These are phyloP conservation scores for Cisticola juncidis DNA, from an alignment of 2,113 vertebrate genomes.

Conservation along the genomic window DNA sequence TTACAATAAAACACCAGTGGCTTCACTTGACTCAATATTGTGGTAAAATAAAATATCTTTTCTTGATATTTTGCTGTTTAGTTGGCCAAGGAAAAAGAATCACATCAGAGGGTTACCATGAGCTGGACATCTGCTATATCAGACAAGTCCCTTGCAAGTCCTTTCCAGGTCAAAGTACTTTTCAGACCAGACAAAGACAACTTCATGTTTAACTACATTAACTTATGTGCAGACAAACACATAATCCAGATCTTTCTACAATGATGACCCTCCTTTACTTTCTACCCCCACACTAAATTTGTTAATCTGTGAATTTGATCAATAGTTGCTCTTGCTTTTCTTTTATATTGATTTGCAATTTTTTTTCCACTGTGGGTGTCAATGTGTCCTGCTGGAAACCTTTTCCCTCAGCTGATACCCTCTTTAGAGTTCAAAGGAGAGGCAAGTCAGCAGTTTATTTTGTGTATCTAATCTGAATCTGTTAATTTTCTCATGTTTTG, in stretches of 20 bases:
- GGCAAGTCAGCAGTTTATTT: background rate
- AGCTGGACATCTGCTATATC: background rate
- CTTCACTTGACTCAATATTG: background rate
- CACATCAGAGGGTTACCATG: background rate
- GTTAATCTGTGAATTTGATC: background rate
- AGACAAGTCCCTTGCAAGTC: background rate
- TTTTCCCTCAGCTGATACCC: background rate
- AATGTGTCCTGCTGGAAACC: background rate
- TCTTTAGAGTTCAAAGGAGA: background rate
- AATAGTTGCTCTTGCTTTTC: background rate
- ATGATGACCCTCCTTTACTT: rapidly evolving
- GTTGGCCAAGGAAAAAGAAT: background rate
- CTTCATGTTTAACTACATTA: background rate
- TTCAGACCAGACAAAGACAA: background rate
- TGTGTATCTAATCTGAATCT: background rate
- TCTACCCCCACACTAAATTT: background rate
- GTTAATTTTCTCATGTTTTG: background rate
- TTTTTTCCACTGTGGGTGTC: no score
- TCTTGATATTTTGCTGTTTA: background rate
- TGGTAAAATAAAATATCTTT: background rate
- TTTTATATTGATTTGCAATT: background rate
- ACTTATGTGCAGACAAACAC: background rate
- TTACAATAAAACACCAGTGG: background rate
- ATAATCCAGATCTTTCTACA: background rate
- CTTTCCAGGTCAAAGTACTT: background rate